Conservation (phyloP, 1,140 invertebrate genomes). For the Maniola jurtina region DNA sequence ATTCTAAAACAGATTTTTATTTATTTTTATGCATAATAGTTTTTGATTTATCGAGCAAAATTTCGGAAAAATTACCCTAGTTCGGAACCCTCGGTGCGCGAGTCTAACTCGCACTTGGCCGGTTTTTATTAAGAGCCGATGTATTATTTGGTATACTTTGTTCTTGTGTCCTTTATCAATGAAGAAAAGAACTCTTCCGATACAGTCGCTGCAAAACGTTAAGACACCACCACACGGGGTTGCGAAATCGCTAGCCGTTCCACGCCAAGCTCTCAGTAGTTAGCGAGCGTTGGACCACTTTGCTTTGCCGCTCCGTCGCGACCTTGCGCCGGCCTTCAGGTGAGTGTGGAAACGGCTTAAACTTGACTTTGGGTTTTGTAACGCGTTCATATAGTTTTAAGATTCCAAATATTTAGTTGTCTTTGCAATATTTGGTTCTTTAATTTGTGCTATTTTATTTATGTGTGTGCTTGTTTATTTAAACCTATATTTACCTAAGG, state of each 20-base stretch:
- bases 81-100: too few species aligned
- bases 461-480: not conserved
- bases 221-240: slow-evolving; percentile 52
- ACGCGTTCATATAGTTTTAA: not conserved
- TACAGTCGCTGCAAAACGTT: slow-evolving; percentile 53
- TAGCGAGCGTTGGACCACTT: slow-evolving; percentile 48
- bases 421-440: not conserved
- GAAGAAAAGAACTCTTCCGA: slow-evolving; percentile 29
- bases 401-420: not conserved
- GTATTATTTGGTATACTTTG: too few species aligned
- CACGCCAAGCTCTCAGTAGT: slow-evolving; percentile 55
- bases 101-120: too few species aligned
- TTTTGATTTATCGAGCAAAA: too few species aligned
- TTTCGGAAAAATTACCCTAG: too few species aligned
- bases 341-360: slow-evolving; percentile 57
- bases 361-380: slow-evolving; percentile 41
- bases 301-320: slow-evolving; percentile 43
- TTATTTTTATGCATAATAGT: too few species aligned
- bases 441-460: not conserved
- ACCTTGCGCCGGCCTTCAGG: slow-evolving; percentile 61
- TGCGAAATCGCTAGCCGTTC: slow-evolving; percentile 49
- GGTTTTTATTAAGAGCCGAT: too few species aligned
- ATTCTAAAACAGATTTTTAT: too few species aligned
- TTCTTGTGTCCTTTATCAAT: not conserved
- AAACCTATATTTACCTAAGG: too few species aligned